Evolutionary conservation across 2,113 vertebrate species (phyloP).

Genomic region (Melospiza melodia): DNA sequence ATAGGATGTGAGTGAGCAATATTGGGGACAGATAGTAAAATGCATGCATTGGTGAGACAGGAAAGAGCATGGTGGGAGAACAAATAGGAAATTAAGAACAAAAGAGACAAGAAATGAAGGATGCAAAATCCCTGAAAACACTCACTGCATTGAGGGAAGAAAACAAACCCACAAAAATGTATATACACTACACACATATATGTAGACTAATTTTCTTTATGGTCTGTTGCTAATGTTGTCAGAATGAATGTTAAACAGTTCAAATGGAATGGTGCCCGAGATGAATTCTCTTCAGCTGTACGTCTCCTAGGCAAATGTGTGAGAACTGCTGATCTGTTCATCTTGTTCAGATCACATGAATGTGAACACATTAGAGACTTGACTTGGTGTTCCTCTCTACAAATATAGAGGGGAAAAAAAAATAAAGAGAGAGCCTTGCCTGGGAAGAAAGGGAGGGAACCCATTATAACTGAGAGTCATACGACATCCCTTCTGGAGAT

Average conservation of each 20-base stretch:
- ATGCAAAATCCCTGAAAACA: not conserved
- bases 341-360: conserved; percentile 32
- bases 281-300: conserved; percentile 10
- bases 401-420: not conserved
- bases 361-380: conserved; percentile 33
- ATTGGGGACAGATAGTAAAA: not conserved
- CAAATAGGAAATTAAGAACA: not conserved
- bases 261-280: not conserved
- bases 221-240: not conserved
- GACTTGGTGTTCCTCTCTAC: conserved; percentile 13
- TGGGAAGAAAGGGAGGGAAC: conserved; percentile 53
- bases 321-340: conserved; percentile 45
- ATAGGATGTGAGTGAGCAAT: not conserved
- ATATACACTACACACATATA: not conserved
- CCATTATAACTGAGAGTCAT: conserved; percentile 58
- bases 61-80: not conserved
- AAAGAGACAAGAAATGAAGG: not conserved
- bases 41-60: not conserved
- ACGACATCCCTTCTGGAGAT: conserved; percentile 31
- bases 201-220: not conserved
- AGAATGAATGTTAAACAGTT: conserved; percentile 13
- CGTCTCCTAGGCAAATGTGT: conserved; percentile 11
- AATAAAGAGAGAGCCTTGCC: not conserved
- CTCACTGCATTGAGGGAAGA: not conserved
- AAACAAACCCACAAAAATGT: not conserved